Conservation (phyloP, 2,888 invertebrate species). For the Philonicus albiceps region DNA sequence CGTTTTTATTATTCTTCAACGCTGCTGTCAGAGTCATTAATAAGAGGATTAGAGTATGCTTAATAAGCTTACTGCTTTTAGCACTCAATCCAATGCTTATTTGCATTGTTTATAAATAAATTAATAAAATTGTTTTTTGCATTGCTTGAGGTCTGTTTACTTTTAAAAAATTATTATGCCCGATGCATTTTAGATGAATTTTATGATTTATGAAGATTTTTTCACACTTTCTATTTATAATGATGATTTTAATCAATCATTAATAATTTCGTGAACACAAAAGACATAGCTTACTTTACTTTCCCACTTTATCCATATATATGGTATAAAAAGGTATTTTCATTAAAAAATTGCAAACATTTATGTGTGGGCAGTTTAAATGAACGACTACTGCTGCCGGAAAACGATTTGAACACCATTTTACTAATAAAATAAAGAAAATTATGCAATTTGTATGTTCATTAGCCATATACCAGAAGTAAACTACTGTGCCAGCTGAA, state of each 20-base stretch:
- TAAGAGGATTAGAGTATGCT: neutral
- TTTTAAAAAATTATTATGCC: neutral
- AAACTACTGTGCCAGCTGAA: neutral
- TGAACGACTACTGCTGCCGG: too few relatives aligned
- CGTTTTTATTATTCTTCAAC: neutral
- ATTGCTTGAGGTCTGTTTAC: neutral
- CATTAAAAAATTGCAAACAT: too few relatives aligned
- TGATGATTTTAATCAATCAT: neutral
- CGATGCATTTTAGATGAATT: neutral
- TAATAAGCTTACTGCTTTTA: neutral
- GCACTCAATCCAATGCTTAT: neutral
- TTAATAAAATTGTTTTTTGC: neutral
- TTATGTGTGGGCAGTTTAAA: too few relatives aligned
- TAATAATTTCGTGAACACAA: too few relatives aligned
- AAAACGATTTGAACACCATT: neutral
- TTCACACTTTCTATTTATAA: neutral
- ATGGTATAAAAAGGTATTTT: neutral
- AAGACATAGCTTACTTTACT: too few relatives aligned
- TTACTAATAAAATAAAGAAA: neutral
- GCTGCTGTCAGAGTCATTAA: neutral
- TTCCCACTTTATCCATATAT: too few relatives aligned
- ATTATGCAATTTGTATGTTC: neutral
- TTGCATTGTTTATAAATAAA: neutral
- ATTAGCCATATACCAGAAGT: neutral
- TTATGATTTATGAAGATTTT: neutral